Evolutionary conservation across 2,797 vertebrate genomes (phyloP).

Genomic region (Cossypha niveicapilla): DNA sequence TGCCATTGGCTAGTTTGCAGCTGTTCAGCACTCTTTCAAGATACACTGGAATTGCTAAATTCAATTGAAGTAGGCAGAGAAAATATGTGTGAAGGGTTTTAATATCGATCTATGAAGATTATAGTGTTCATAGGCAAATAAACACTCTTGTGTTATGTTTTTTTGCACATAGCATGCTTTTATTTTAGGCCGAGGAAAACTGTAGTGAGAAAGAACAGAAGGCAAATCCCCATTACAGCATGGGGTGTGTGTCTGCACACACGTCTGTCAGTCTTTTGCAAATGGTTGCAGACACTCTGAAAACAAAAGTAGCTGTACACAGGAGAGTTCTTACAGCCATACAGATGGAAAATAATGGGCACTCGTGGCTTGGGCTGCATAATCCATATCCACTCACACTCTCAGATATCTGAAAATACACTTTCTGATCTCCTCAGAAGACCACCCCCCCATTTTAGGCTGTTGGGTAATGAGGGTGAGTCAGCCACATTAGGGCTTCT

Average conservation of each 20-base stretch:
- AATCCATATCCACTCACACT: neutral
- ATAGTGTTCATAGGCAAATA: constrained; percentile 41
- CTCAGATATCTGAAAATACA: neutral
- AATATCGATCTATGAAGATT: constrained; percentile 19
- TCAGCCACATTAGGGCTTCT: constrained; percentile 30
- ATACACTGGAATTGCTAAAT: neutral
- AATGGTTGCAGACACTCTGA: neutral
- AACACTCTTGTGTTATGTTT: constrained; percentile 10
- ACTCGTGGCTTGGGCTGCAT: neutral
- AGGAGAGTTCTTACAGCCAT: neutral
- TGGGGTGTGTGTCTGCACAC: neutral
- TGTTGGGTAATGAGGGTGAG: constrained; percentile 33
- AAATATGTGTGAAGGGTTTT: constrained; percentile 44
- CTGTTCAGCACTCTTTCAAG: constrained; percentile 49
- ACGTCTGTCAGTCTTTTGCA: constrained; percentile 1
- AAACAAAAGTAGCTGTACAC: constrained; percentile 9
- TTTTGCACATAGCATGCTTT: neutral
- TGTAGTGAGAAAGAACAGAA: constrained; percentile 14
- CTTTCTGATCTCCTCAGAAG: constrained; percentile 26
- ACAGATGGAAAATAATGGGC: constrained; percentile 11
- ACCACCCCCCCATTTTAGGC: neutral
- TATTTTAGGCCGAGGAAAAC: constrained; percentile 18
- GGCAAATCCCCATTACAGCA: neutral
- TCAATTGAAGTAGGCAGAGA: constrained; percentile 34
- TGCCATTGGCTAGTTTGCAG: constrained; percentile 36